Conservation (phyloP, 2,797 vertebrate genomes). For the Anguilla obscura region DNA sequence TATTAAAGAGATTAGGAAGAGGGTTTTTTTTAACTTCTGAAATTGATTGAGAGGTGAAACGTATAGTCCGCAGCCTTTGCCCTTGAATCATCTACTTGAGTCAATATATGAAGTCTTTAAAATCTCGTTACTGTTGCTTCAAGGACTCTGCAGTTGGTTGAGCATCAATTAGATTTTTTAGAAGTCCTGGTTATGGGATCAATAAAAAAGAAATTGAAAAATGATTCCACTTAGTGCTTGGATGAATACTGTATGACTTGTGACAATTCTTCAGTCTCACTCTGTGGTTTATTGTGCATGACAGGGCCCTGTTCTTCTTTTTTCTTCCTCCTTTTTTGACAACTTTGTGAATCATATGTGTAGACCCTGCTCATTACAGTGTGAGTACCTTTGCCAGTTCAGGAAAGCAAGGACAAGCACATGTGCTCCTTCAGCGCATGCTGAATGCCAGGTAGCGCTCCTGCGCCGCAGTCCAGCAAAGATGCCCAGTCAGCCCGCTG, state of each 20-base stretch:
- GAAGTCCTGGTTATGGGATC: conserved; percentile 37
- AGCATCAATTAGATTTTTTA: conserved; percentile 17
- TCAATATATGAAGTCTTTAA: not conserved
- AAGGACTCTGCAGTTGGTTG: not conserved
- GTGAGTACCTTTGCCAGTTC: no score
- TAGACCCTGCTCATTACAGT: no score
- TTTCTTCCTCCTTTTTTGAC: conserved; percentile 1
- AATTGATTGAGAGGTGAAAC: conserved; percentile 61
- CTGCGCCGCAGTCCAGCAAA: no score
- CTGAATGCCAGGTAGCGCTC: no score
- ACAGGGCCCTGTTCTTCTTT: not conserved
- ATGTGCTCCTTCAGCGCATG: no score
- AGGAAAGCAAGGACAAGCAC: no score
- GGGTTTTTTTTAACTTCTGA: not conserved
- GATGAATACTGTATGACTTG: conserved; percentile 35
- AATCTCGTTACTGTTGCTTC: not conserved
- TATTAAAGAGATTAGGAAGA: conserved; percentile 62
- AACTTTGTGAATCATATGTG: not conserved
- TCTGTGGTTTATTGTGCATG: conserved; percentile 39
- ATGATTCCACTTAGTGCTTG: conserved; percentile 40
- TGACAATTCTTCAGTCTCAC: conserved; percentile 15
- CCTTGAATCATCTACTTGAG: conserved; percentile 58
- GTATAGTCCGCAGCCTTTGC: conserved; percentile 50
- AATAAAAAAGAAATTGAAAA: conserved; percentile 49
- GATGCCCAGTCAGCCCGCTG: not conserved